Conservation (phyloP, 1,140 invertebrate species). For the Drosophila sproati region DNA sequence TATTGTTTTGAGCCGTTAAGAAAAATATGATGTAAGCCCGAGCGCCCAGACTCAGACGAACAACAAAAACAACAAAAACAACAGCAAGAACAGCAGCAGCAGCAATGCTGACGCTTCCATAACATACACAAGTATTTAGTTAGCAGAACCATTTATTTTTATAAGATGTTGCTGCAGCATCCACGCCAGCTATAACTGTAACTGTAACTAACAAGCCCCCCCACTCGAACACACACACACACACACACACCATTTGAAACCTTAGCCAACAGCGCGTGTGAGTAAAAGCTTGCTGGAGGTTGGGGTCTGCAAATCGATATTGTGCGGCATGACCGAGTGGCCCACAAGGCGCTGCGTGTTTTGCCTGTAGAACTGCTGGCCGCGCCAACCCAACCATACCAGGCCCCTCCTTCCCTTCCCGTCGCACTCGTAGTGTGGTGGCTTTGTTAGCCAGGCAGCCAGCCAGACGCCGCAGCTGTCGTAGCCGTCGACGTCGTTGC, state of each 20-base stretch:
- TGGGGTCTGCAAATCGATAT: slow-evolving; percentile 74
- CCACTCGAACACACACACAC: slow-evolving; percentile 20
- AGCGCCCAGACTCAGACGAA: slow-evolving; percentile 6
- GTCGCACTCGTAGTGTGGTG: slow-evolving; percentile 51
- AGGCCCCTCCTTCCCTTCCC: neutral
- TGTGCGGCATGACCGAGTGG: slow-evolving; percentile 81
- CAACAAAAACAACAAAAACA: neutral
- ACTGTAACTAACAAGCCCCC: slow-evolving; percentile 37
- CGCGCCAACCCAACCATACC: slow-evolving; percentile 13
- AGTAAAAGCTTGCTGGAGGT: slow-evolving; percentile 51
- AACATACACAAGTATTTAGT: slow-evolving; percentile 50
- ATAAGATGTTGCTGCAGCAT: slow-evolving; percentile 62
- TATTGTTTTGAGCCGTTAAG: slow-evolving; percentile 65
- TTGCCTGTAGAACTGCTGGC: slow-evolving; percentile 20
- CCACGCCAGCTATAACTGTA: slow-evolving; percentile 19
- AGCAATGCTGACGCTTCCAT: slow-evolving; percentile 1
- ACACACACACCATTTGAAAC: slow-evolving; percentile 55
- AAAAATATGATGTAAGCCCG: slow-evolving; percentile 78
- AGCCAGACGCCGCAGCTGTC: slow-evolving; percentile 56
- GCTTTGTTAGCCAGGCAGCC: slow-evolving; percentile 62
- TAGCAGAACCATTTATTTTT: slow-evolving; percentile 74
- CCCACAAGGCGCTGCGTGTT: slow-evolving; percentile 62
- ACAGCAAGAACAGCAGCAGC: slow-evolving; percentile 5
- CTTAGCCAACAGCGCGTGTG: slow-evolving; percentile 66
- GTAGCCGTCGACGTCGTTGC: slow-evolving; percentile 10